Conservation (phyloP, 2,113 vertebrate species). For the Paracanthobrama guichenoti region DNA sequence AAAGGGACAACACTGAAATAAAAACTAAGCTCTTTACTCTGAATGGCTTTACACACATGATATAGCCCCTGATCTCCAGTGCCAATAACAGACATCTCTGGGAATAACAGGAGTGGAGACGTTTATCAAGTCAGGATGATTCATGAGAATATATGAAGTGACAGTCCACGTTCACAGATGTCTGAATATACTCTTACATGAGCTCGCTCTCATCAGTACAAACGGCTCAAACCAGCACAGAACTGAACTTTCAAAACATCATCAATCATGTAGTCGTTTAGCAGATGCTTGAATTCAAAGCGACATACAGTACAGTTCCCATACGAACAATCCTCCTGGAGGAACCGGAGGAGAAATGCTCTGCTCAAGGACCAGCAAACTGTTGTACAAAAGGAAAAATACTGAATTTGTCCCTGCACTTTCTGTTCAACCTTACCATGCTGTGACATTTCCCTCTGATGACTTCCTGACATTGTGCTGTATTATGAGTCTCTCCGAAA, state of each 20-base stretch:
- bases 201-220: background rate
- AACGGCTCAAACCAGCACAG: too few relatives aligned
- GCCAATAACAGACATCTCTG: too few relatives aligned
- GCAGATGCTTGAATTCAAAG: background rate
- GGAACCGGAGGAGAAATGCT: background rate
- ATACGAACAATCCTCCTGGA: background rate
- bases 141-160: background rate
- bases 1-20: too few relatives aligned
- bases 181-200: background rate
- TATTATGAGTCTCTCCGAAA: too few relatives aligned
- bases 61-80: too few relatives aligned
- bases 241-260: background rate
- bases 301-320: background rate
- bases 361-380: background rate
- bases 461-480: too few relatives aligned
- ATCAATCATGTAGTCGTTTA: too few relatives aligned
- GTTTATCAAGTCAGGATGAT: background rate
- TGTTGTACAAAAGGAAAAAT: background rate
- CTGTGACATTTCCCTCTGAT: background rate
- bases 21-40: too few relatives aligned
- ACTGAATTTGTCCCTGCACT: too few relatives aligned
- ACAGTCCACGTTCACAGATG: background rate
- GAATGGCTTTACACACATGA: too few relatives aligned
- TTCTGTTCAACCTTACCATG: too few relatives aligned
- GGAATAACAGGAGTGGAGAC: background rate